Percentiles rank a stretch among this genome's conserved stretches.
Conservation (phyloP, 2,888 invertebrate species). For the Metacarcinus magister region DNA sequence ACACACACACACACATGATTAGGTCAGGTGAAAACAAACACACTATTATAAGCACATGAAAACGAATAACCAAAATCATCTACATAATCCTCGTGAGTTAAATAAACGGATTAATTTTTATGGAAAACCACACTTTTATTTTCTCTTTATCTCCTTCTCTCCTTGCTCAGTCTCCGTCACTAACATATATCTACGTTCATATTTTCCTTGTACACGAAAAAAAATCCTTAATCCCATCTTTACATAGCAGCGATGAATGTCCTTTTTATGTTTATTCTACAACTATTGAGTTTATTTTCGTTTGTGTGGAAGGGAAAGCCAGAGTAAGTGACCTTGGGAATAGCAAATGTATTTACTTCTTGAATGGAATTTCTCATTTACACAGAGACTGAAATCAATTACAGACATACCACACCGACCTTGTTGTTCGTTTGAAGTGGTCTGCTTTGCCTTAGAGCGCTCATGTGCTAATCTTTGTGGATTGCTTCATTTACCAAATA, state of each 20-base stretch:
- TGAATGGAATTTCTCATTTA: no score
- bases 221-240: background rate
- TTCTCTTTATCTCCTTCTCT: background rate
- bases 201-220: background rate
- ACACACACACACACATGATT: constrained; percentile 7
- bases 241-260: background rate
- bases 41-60: background rate
- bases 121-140: background rate
- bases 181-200: background rate
- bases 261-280: background rate
- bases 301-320: background rate
- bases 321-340: background rate
- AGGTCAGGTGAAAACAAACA: background rate
- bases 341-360: background rate
- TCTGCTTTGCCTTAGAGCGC: background rate
- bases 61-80: background rate
- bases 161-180: background rate
- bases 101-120: background rate
- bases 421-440: background rate
- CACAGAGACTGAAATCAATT: no score
- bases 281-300: background rate
- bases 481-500: background rate
- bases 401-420: background rate
- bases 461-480: background rate
- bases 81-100: background rate